Evolutionary conservation across 2,797 vertebrate genomes (phyloP).

Genomic region (Alcedo atthis): DNA sequence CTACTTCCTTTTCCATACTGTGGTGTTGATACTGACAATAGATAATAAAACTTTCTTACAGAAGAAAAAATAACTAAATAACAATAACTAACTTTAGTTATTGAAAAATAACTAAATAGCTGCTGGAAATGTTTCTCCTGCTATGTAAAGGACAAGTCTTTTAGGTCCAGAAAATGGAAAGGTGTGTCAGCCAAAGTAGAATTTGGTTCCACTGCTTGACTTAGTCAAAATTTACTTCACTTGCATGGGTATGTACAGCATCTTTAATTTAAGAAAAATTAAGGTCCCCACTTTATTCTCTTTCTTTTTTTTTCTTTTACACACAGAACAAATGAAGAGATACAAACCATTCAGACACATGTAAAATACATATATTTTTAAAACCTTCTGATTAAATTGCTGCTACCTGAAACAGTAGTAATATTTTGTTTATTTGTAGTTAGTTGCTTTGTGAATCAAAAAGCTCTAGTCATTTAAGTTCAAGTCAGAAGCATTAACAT

Average conservation of each 20-base stretch:
- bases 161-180: background rate
- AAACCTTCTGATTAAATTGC: background rate
- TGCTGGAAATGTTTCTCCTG: accelerated
- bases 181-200: background rate
- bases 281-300: background rate
- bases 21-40: background rate
- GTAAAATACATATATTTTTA: background rate
- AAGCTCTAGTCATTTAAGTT: background rate
- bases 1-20: background rate
- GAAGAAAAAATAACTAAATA: background rate
- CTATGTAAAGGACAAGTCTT: background rate
- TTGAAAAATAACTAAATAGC: background rate
- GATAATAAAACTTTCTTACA: background rate
- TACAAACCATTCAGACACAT: background rate
- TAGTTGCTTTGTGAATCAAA: background rate
- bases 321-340: background rate
- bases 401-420: background rate
- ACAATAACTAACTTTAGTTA: background rate
- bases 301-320: background rate
- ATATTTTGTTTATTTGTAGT: background rate
- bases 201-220: background rate
- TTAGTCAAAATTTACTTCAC: background rate
- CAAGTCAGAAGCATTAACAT: background rate
- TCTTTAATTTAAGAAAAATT: background rate
- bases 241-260: background rate